These are phyloP conservation scores for Microcebus jonahi DNA, from an alignment of 2,113 vertebrate species.

Conservation along the genomic window DNA sequence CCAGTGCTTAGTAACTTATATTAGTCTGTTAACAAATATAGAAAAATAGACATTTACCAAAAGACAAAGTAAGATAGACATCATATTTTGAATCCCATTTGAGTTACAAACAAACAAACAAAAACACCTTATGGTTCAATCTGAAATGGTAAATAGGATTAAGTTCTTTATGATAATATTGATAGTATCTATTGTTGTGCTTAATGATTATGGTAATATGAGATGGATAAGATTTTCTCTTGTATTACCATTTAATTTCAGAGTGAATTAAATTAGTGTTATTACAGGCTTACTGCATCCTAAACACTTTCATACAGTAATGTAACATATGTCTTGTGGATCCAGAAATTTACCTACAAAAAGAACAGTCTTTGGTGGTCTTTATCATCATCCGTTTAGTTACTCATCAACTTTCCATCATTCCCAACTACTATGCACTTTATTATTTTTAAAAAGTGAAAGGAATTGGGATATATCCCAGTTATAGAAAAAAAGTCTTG, in stretches of 20 bases:
- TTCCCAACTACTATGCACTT: not conserved
- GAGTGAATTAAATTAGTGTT: slow-evolving; percentile 57
- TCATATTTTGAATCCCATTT: not conserved
- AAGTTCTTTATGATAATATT: slow-evolving; percentile 18
- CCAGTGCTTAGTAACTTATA: not conserved
- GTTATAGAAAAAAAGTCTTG: not conserved
- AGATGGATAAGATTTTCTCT: slow-evolving; percentile 48
- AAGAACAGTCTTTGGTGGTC: not conserved
- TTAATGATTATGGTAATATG: slow-evolving; percentile 44
- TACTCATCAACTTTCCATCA: not conserved
- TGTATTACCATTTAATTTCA: slow-evolving; percentile 57
- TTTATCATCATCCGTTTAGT: not conserved
- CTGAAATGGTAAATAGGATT: not conserved
- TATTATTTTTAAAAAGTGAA: not conserved
- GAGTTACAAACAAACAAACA: not conserved
- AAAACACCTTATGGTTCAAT: not conserved
- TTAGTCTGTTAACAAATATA: not conserved
- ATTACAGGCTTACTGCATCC: not conserved
- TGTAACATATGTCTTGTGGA: not conserved
- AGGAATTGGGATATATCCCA: not conserved
- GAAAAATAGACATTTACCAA: not conserved
- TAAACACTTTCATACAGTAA: slow-evolving; percentile 41
- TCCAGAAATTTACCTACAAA: slow-evolving; percentile 38
- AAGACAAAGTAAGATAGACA: not conserved
- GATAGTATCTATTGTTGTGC: not conserved